Conservation (phyloP, 2,797 vertebrate genomes). For the Parauchenoglanis punctatus region DNA sequence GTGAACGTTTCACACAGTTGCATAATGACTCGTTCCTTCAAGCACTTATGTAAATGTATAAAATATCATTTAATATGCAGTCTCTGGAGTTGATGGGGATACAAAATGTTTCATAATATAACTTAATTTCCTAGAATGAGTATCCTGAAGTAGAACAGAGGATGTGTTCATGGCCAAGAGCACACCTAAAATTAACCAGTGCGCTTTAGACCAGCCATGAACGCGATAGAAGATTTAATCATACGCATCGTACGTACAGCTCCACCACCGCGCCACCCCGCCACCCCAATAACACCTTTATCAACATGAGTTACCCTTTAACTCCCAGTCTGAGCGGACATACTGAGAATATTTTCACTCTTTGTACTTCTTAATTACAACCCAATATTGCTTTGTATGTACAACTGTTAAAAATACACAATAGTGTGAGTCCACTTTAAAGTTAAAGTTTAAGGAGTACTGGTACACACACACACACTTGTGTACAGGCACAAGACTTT, state of each 20-base stretch:
- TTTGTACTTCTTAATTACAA: conserved; percentile 65
- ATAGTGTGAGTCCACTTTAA: not conserved
- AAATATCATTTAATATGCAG: not conserved
- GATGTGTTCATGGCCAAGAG: not conserved
- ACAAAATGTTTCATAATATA: not conserved
- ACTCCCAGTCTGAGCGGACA: not conserved
- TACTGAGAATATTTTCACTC: conserved; percentile 64
- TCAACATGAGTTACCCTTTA: not conserved
- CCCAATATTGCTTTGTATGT: not conserved
- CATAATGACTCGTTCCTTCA: conserved; percentile 15
- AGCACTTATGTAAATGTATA: conserved; percentile 18
- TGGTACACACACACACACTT: not conserved
- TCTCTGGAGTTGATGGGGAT: not conserved
- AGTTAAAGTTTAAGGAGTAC: not conserved
- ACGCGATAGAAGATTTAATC: not conserved
- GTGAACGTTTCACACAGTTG: not conserved
- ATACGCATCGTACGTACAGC: not conserved
- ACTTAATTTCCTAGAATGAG: not conserved
- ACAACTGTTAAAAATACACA: not conserved
- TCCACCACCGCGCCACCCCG: not conserved
- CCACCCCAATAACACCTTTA: not conserved
- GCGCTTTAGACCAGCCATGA: not conserved
- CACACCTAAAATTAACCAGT: not conserved
- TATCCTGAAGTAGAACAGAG: conserved; percentile 13
- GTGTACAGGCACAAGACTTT: conserved; percentile 41